phyloP scores from a whole-genome alignment of 2,888 invertebrate species.

The Rhagium mordax region DNA sequence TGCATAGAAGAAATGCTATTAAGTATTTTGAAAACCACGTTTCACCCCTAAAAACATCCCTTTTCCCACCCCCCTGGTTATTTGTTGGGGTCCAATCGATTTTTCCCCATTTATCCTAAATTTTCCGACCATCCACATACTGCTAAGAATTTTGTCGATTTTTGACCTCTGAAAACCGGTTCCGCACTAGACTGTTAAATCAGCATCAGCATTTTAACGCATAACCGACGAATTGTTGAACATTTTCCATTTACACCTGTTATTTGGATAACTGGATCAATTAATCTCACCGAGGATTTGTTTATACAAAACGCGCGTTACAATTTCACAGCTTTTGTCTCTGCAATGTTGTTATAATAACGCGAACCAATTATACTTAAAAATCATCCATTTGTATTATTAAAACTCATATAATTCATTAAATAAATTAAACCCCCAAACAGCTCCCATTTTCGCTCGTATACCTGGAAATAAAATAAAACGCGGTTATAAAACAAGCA shows the following conservation, averaged over 20 bases:
- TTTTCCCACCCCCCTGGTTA: too few relatives aligned
- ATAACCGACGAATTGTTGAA: not conserved
- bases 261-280: not conserved
- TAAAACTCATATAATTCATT: constrained; percentile 10
- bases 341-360: not conserved
- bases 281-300: not conserved
- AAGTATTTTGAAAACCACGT: too few relatives aligned
- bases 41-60: too few relatives aligned
- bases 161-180: too few relatives aligned
- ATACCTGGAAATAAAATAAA: constrained; percentile 50
- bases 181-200: too few relatives aligned
- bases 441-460: constrained; percentile 17
- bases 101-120: too few relatives aligned
- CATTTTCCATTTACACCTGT: not conserved
- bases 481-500: constrained; percentile 58
- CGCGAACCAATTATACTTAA: constrained; percentile 14
- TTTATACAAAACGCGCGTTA: not conserved
- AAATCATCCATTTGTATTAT: constrained; percentile 18
- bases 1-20: too few relatives aligned
- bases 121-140: too few relatives aligned
- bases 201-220: too few relatives aligned
- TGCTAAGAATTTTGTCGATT: too few relatives aligned
- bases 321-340: constrained; percentile 6
- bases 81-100: too few relatives aligned
- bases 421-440: constrained; percentile 25